Conservation (phyloP, 1,140 invertebrate genomes). For the Tachypleus tridentatus region DNA sequence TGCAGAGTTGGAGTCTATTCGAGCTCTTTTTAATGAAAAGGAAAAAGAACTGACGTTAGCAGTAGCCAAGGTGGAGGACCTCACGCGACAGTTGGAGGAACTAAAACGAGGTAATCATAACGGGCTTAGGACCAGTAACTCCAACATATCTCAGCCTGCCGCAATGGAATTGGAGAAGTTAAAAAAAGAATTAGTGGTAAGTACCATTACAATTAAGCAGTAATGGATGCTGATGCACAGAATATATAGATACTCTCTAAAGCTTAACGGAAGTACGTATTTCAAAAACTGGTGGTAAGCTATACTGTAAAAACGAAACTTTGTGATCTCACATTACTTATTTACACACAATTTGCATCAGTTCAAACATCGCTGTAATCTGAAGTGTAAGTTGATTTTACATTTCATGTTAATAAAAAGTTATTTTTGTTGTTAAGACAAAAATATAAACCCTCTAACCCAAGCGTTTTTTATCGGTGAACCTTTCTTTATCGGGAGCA, state of each 20-base stretch:
- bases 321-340: no score
- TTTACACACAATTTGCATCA: no score
- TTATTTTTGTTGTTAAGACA: no score
- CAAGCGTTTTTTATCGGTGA: no score
- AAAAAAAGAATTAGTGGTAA: constrained; percentile 70
- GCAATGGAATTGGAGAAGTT: constrained; percentile 74
- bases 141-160: constrained; percentile 52
- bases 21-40: constrained; percentile 92
- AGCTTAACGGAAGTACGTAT: not conserved
- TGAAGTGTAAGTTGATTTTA: no score
- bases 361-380: no score
- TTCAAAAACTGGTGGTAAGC: not conserved
- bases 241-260: not conserved
- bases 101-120: constrained; percentile 35
- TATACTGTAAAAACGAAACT: no score
- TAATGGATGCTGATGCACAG: no score
- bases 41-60: constrained; percentile 91
- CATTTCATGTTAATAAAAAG: no score
- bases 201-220: constrained; percentile 20
- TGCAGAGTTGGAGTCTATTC: constrained; percentile 80
- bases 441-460: no score
- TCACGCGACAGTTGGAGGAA: constrained; percentile 86
- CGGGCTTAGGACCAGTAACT: constrained; percentile 16
- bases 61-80: constrained; percentile 87
- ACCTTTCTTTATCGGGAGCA: no score